Percentiles rank a stretch among this genome's conserved stretches.
Evolutionary conservation across 2,797 vertebrate genomes (phyloP).

Genomic region (Paramormyrops hopkinsi): DNA sequence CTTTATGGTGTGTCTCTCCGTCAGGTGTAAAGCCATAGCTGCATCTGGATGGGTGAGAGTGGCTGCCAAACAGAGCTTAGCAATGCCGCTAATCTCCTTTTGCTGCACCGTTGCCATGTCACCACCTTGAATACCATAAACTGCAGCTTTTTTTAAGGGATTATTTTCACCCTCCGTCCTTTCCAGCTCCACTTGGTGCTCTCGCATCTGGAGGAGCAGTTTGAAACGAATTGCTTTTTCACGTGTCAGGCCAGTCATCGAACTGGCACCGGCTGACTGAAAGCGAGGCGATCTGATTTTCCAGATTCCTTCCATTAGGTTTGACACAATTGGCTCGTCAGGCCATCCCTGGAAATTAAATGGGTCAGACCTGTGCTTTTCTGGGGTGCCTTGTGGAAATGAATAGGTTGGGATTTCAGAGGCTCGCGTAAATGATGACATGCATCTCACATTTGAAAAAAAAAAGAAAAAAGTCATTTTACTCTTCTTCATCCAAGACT

Average conservation of each 20-base stretch:
- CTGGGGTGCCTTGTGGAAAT: background rate
- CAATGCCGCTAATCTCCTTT: background rate
- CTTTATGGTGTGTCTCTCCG: background rate
- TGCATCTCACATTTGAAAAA: background rate
- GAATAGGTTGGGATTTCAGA: background rate
- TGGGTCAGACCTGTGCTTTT: slow-evolving; percentile 5
- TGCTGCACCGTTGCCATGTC: background rate
- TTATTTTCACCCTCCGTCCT: background rate
- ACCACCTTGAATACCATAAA: background rate
- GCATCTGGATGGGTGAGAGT: background rate
- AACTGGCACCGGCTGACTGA: slow-evolving; percentile 7
- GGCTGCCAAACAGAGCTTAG: background rate
- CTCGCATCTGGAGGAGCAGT: background rate
- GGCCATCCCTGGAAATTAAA: background rate
- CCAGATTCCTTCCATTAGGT: slow-evolving; percentile 25
- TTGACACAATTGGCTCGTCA: slow-evolving; percentile 20
- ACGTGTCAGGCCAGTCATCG: background rate
- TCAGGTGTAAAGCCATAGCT: background rate
- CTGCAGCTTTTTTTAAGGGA: background rate
- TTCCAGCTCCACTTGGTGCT: background rate
- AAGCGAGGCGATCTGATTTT: background rate
- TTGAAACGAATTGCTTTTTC: slow-evolving; percentile 14
- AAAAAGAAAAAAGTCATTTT: background rate
- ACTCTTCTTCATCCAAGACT: background rate
- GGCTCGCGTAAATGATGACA: background rate